A percentile compares a stretch with the other conserved stretches of the same genome.
Conservation (phyloP, 53 echinoderm and acorn worm genomes). For the Arbacia lixula region DNA sequence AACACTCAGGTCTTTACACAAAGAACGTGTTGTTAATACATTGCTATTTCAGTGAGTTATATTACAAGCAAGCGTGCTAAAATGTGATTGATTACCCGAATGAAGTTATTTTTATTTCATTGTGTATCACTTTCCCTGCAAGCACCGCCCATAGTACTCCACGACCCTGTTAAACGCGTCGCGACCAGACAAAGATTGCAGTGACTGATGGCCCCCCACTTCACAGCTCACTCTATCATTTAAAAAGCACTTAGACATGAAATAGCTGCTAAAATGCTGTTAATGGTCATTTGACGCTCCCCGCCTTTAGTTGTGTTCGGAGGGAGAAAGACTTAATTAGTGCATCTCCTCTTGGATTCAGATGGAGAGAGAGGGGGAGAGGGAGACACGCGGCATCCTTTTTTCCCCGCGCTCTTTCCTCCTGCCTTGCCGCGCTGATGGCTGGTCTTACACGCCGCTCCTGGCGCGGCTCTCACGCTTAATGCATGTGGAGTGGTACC, state of each 20-base stretch:
- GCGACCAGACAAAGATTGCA: too few relatives aligned
- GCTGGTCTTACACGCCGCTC: slow-evolving; percentile 24
- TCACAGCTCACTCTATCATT: slow-evolving; percentile 28
- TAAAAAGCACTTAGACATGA: slow-evolving; percentile 49
- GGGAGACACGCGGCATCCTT: neutral
- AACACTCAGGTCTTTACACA: too few relatives aligned
- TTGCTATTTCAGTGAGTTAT: too few relatives aligned
- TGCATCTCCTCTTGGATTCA: slow-evolving; percentile 15
- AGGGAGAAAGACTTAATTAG: slow-evolving; percentile 9
- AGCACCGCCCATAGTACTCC: too few relatives aligned
- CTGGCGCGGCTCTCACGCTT: slow-evolving; percentile 45
- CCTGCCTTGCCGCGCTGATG: neutral
- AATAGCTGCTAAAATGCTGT: slow-evolving; percentile 6
- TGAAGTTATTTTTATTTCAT: too few relatives aligned
- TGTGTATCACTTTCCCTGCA: too few relatives aligned
- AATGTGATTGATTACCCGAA: too few relatives aligned
- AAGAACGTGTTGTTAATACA: too few relatives aligned
- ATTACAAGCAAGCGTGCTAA: too few relatives aligned
- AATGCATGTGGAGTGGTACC: slow-evolving; percentile 60
- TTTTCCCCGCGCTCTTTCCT: neutral
- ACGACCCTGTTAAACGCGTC: too few relatives aligned
- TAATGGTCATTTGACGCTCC: slow-evolving; percentile 42
- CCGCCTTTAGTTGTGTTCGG: neutral
- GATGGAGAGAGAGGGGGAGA: neutral
- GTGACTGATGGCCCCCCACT: too few relatives aligned